A percentile compares a stretch with the other conserved stretches of the same genome.
These are phyloP conservation scores for Poeciliopsis presidionis DNA, from an alignment of 2,797 vertebrate species.

Conservation along the genomic window DNA sequence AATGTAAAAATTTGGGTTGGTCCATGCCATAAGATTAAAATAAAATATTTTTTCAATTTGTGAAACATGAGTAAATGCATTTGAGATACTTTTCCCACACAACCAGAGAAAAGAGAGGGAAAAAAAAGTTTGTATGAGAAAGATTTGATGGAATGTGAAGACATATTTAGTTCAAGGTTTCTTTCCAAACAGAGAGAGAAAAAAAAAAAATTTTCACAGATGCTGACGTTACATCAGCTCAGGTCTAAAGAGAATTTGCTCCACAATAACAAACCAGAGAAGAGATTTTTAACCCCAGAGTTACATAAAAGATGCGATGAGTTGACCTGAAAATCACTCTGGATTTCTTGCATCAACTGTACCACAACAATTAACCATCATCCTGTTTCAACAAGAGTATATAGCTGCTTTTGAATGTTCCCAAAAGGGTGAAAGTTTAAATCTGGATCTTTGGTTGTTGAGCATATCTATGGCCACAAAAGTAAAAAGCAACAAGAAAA, in stretches of 20 bases:
- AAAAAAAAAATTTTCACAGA: not conserved
- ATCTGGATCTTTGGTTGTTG: not conserved
- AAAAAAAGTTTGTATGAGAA: not conserved
- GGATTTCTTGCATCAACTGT: not conserved
- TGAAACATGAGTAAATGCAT: not conserved
- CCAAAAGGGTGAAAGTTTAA: not conserved
- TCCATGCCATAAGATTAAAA: not conserved
- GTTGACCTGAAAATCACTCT: not conserved
- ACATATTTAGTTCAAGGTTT: not conserved
- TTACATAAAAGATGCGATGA: not conserved
- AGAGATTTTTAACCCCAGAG: not conserved
- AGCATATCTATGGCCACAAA: not conserved
- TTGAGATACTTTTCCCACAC: not conserved
- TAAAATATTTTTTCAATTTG: not conserved
- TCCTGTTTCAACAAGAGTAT: not conserved
- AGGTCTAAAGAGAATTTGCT: not conserved
- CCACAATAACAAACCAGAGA: not conserved
- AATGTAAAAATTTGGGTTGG: not conserved
- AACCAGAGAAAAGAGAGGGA: not conserved
- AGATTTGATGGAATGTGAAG: not conserved
- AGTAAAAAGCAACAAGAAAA: not conserved
- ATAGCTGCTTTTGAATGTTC: not conserved
- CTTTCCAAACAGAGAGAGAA: not conserved
- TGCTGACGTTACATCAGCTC: not conserved
- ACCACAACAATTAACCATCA: not conserved